phyloP scores from a whole-genome alignment of 2,888 invertebrate species.

The Parnassius apollo region DNA sequence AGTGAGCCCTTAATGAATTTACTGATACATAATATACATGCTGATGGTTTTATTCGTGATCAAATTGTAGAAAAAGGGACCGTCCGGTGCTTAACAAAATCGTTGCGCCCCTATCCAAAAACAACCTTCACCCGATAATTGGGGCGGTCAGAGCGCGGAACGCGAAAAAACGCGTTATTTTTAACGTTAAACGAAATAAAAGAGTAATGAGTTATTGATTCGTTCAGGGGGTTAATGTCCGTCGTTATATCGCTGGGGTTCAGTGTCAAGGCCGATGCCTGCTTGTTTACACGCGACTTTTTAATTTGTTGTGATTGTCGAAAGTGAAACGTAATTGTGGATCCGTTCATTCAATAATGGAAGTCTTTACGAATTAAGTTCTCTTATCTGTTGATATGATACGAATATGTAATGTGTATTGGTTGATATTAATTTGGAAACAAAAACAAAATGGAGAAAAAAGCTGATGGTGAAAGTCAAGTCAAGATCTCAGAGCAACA shows the following conservation, averaged over 20 bases:
- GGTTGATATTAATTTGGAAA: too few species aligned
- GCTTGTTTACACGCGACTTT: conserved; percentile 27
- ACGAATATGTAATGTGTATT: too few species aligned
- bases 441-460: too few species aligned
- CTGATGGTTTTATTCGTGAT: too few species aligned
- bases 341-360: conserved; percentile 19
- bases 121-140: conserved; percentile 58
- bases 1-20: too few species aligned
- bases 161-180: conserved; percentile 56
- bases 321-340: conserved; percentile 22
- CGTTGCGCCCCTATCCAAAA: conserved; percentile 15
- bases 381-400: not conserved
- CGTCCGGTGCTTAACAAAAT: conserved; percentile 2
- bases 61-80: not conserved
- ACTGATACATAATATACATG: too few species aligned
- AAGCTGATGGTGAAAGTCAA: too few species aligned
- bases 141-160: conserved; percentile 46
- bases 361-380: not conserved
- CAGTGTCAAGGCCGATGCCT: conserved; percentile 44
- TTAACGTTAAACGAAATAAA: conserved; percentile 57
- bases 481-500: too few species aligned
- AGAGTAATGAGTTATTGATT: conserved; percentile 63
- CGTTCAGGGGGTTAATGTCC: conserved; percentile 46
- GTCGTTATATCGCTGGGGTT: conserved; percentile 45
- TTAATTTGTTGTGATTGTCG: conserved; percentile 27